Evolutionary conservation across 2,113 vertebrate species (phyloP).

Genomic region (Leptocoma aspasia): DNA sequence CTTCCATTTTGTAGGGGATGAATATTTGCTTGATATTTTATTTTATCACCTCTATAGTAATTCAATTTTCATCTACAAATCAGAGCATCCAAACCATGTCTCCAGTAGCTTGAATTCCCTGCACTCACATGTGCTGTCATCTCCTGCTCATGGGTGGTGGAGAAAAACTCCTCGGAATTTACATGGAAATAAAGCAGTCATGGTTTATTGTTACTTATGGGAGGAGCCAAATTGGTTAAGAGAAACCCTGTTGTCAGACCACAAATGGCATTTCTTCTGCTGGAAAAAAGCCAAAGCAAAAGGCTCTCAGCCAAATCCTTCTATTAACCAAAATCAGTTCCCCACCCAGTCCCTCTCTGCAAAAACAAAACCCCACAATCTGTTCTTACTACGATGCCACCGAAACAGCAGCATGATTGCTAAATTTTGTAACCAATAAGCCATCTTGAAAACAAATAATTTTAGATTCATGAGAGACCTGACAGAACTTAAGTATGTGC

Average conservation of each 20-base stretch:
- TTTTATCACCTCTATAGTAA: background rate
- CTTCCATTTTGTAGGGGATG: background rate
- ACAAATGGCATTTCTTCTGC: background rate
- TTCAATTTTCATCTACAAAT: background rate
- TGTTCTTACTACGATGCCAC: background rate
- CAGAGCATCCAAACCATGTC: background rate
- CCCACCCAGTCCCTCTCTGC: background rate
- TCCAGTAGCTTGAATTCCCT: background rate
- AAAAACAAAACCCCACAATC: background rate
- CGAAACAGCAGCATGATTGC: constrained; percentile 3
- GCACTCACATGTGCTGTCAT: background rate
- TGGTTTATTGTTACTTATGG: background rate
- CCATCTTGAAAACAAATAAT: background rate
- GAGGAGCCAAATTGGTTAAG: background rate
- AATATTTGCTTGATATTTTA: background rate
- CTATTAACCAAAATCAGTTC: background rate
- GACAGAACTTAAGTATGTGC: background rate
- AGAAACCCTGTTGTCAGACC: background rate
- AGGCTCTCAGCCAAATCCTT: background rate
- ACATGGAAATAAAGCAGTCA: background rate
- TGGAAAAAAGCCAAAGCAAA: background rate
- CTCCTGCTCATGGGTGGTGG: background rate
- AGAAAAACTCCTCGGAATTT: background rate
- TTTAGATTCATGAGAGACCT: background rate
- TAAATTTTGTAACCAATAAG: background rate